phyloP scores from a whole-genome alignment of 2,797 vertebrate genomes.

The Silurus lanzhouensis region DNA sequence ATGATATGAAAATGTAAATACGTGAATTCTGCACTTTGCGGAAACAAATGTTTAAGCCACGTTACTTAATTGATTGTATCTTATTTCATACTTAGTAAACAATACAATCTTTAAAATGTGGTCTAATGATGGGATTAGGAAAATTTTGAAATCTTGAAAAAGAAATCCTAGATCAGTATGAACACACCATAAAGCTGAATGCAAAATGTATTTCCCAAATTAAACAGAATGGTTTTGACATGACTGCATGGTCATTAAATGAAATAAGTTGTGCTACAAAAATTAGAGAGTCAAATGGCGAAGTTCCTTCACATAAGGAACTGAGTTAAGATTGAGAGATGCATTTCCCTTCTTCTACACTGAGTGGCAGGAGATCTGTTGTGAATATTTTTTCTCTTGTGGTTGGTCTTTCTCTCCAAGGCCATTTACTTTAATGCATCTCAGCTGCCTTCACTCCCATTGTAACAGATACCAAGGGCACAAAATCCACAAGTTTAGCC shows the following conservation, averaged over 20 bases:
- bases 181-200: conserved; percentile 12
- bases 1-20: background rate
- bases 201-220: conserved; percentile 25
- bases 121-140: background rate
- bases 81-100: conserved; percentile 32
- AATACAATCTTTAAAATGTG: conserved; percentile 16
- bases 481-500: conserved; percentile 67
- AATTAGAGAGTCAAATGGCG: conserved; percentile 38
- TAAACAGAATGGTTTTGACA: conserved; percentile 5
- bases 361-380: conserved; percentile 73
- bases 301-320: conserved; percentile 54
- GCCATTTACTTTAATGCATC: conserved; percentile 77
- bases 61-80: background rate
- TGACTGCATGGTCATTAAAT: conserved; percentile 40
- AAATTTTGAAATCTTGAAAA: conserved; percentile 19
- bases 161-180: background rate
- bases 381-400: conserved; percentile 75
- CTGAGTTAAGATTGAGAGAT: conserved; percentile 55
- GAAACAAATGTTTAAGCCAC: background rate
- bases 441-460: conserved; percentile 78
- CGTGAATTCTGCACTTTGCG: no score
- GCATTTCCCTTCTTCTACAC: conserved; percentile 67
- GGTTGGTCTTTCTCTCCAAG: conserved; percentile 76
- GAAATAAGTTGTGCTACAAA: conserved; percentile 39
- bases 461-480: conserved; percentile 72